Base-by-base conservation (phyloP, 2,888 invertebrate genomes). In the Nematopogon swammerdamellus region DNA sequence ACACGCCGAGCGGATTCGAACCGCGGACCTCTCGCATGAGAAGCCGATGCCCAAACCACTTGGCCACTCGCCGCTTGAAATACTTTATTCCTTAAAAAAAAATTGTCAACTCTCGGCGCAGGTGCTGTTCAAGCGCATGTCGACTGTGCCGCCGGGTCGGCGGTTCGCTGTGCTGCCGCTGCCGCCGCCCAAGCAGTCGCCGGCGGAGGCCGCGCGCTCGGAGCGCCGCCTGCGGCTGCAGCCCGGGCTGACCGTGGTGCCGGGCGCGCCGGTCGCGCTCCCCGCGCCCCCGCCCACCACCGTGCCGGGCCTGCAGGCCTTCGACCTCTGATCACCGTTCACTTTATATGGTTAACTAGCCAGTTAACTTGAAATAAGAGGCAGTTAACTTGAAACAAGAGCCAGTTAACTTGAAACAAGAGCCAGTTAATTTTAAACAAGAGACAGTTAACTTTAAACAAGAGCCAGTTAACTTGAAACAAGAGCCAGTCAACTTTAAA, bases 81-180 rank as follows among this genome's bases (percentile, higher is more conserved):
- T n/a, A n/a, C n/a, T n/a, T n/a, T n/a, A n/a, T n/a, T n/a, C n/a
- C n/a, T n/a, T n/a, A n/a, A n/a, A n/a, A n/a, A n/a, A n/a, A n/a
- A 25, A 8, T 25, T 25, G 8, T 25, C 8, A 25, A 8, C 8
- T 25, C 25, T 6, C 8, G 25, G 5, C 8, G 25, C 58, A 62
- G 54, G 72, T 76, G 30, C 52, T 75, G 52, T 77, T 74, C 56
- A 76, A 76, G 57, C 65, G 72, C 30, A 74, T 75, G 66, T 70
- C 76, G 14, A 68, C 64, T 1, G 69, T 76, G 42, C 79, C 75
- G 0, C 46, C 58, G 0, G 77, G 74, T 2, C 63, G 75, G 11
- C 65, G 71, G 19, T 75, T 72, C 60, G 66, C 70, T 16, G 77
- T 72, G 50, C 56, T 75, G 51, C 77, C 70, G 14, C 61, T 67